Evolutionary conservation across 2,113 vertebrate species (phyloP).

Genomic region (Neotragus moschatus): DNA sequence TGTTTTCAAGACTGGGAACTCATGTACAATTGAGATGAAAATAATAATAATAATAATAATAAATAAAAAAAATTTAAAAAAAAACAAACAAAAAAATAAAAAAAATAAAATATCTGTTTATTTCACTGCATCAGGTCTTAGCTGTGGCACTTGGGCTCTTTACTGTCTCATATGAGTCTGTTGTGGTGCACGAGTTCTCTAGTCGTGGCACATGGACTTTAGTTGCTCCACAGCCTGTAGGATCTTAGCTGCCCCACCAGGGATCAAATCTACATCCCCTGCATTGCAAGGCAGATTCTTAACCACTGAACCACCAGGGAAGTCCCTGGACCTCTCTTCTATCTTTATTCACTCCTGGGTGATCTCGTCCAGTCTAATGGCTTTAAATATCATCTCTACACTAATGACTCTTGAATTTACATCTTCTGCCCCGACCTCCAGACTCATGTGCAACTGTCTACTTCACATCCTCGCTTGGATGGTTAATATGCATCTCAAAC

Average conservation of each 20-base stretch:
- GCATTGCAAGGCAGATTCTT: background rate
- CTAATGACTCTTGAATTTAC: background rate
- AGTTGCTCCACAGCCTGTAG: background rate
- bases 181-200: background rate
- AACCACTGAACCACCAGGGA: background rate
- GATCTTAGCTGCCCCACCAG: background rate
- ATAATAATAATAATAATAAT: too few species aligned
- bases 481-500: background rate
- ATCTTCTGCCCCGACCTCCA: background rate
- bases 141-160: background rate
- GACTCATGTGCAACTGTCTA: background rate
- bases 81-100: too few species aligned
- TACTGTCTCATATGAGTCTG: background rate
- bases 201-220: background rate
- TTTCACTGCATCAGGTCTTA: background rate
- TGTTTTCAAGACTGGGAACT: too few species aligned
- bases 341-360: background rate
- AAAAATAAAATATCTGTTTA: background rate
- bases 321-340: background rate
- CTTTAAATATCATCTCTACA: background rate
- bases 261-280: background rate
- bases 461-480: background rate
- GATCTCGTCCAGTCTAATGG: background rate
- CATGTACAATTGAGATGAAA: too few species aligned
- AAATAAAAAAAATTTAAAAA: too few species aligned